Evolutionary conservation across 2,888 invertebrate species (phyloP).

Genomic region (Nephrotoma flavescens): DNA sequence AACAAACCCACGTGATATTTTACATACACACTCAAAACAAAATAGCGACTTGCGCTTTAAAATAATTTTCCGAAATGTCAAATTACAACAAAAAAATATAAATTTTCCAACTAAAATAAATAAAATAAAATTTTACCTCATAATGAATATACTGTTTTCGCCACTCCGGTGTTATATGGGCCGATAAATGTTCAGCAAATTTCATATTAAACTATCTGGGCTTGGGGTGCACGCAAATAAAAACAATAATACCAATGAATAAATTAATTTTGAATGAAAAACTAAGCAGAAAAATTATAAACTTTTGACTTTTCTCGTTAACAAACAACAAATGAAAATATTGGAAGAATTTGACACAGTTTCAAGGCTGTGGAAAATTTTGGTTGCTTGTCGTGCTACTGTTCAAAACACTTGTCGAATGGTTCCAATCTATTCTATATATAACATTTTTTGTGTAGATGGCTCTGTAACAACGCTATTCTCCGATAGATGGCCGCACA

Average conservation of each 20-base stretch:
- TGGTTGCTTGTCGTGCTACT: too few species aligned
- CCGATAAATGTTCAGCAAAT: slow-evolving; percentile 75
- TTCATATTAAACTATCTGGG: slow-evolving; percentile 44
- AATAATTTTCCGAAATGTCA: slow-evolving; percentile 1
- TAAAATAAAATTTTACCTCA: slow-evolving; percentile 35
- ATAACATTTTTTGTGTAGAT: not conserved
- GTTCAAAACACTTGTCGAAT: not conserved
- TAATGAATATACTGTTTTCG: slow-evolving; percentile 71
- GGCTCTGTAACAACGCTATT: not conserved
- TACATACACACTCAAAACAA: not conserved
- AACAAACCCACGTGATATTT: not conserved
- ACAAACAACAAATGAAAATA: not conserved
- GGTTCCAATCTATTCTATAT: not conserved
- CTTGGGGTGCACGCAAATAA: not conserved
- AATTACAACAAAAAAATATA: not conserved
- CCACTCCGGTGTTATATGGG: slow-evolving; percentile 89
- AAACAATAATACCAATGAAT: not conserved
- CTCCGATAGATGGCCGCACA: not conserved
- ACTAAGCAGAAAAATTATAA: not conserved
- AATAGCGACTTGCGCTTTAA: not conserved
- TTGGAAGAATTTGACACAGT: not conserved
- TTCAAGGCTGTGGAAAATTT: too few species aligned
- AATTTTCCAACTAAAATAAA: not conserved
- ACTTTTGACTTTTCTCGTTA: not conserved
- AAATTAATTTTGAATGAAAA: not conserved